These are phyloP conservation scores for Clarias fuscus DNA, from an alignment of 2,797 vertebrate genomes.

Conservation along the genomic window DNA sequence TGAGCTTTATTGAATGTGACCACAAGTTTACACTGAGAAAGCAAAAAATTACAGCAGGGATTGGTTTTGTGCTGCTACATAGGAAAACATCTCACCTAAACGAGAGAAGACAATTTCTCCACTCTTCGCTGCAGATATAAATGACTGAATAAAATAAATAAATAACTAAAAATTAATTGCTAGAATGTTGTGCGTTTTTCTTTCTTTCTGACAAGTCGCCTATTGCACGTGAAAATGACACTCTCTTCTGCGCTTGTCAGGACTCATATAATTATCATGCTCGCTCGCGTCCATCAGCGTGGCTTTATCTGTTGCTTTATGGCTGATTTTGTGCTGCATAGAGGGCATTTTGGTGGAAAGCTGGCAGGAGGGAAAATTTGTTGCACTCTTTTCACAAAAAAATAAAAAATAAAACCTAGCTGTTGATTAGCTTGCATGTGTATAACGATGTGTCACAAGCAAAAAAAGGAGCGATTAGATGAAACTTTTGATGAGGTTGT, in stretches of 20 bases:
- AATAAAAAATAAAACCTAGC: conserved; percentile 24
- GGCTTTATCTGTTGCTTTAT: conserved; percentile 36
- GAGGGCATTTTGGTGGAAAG: conserved; percentile 34
- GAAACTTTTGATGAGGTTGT: conserved; percentile 63
- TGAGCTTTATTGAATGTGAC: conserved; percentile 41
- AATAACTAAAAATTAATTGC: neutral
- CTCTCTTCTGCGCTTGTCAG: conserved; percentile 25
- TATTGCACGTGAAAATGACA: conserved; percentile 28
- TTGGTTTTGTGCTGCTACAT: conserved; percentile 10
- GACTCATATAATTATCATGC: conserved; percentile 35
- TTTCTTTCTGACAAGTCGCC: conserved; percentile 3
- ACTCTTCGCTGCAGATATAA: conserved; percentile 16
- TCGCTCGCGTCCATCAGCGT: conserved; percentile 15
- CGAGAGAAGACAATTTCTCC: neutral
- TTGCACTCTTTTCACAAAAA: conserved; percentile 2
- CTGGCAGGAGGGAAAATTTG: conserved; percentile 12
- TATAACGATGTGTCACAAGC: conserved; percentile 56
- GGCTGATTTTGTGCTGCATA: conserved; percentile 37
- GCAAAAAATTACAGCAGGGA: conserved; percentile 41
- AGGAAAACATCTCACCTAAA: conserved; percentile 8
- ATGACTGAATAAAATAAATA: neutral
- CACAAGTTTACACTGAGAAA: conserved; percentile 34
- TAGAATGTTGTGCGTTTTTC: neutral
- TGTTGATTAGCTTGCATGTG: conserved; percentile 57
- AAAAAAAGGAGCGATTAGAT: conserved; percentile 59